Conservation (phyloP, 2,113 vertebrate species). For the Australoheros scitulus region DNA sequence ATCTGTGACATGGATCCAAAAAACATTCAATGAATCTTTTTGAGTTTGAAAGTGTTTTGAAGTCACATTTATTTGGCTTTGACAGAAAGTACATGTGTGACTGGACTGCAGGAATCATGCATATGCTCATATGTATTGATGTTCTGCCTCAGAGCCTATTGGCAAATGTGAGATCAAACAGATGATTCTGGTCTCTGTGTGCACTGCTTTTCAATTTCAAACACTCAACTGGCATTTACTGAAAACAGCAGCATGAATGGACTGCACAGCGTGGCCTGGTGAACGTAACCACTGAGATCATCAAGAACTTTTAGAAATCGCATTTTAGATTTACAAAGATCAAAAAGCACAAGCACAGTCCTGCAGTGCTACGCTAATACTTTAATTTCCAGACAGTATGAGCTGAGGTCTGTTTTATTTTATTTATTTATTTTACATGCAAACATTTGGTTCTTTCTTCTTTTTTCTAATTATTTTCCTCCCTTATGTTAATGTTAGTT, state of each 20-base stretch:
- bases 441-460: no score
- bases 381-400: neutral
- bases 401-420: neutral
- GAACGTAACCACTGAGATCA: neutral
- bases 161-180: neutral
- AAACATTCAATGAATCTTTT: neutral
- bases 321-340: neutral
- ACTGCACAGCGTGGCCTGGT: neutral
- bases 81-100: neutral
- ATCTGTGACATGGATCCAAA: neutral
- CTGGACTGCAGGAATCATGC: neutral
- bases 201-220: neutral
- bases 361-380: neutral
- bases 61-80: neutral
- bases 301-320: neutral
- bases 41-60: neutral
- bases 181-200: neutral
- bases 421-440: no score
- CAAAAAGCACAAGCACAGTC: neutral
- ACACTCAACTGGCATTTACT: neutral
- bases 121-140: constrained; percentile 2
- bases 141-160: neutral
- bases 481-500: no score
- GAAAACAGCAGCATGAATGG: neutral
- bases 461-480: no score